Evolutionary conservation across 1,140 invertebrate species (phyloP), one percentile per base, ranked within the genome.

Genomic region (Lordiphosa mommai): DNA sequence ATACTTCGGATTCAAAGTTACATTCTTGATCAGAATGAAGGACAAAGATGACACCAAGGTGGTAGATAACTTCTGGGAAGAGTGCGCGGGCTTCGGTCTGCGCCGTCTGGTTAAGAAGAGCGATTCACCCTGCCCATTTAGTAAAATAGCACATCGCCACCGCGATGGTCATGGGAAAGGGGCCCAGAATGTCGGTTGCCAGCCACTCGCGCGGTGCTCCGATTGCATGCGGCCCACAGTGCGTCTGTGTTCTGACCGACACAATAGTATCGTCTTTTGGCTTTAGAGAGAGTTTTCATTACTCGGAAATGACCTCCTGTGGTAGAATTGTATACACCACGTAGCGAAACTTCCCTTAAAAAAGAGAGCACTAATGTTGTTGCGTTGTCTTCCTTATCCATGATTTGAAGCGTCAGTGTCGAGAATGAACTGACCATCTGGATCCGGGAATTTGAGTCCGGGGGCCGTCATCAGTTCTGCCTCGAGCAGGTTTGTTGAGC

Each of bases 161-260:
- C 3, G 17, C 17, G 17, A 20, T 20, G 0, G 70, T 84, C 0
- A 27, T 30, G 4, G 65, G 57, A 2, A 89, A 61, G 6, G 80
- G 86, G n/a, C 87, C 72, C 72, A 90, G 59, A 85, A 92, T 49
- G 88, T 90, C 55, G 14, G 82, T 53, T 0, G 85, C 66, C 2
- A 69, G 58, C 33, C 59, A 9, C 40, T 84, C 51, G 41, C 85
- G 82, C 16, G 72, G 73, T 4, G 16, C 16, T 17, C 38, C 56
- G 1, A 67, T 17, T 68, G 55, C 0, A 88, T 36, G 3, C 40
- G 23, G 1, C 57, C 69, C 14, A 57, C 55, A 0, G 38, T 60
- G 23, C 51, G 49, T 7, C 12, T 14, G 1, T 6, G 0, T 10
- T 13, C 43, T 23, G 43, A 5, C 17, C 43, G 3, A 23, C n/a